Conservation (phyloP, 2,888 invertebrate genomes). For the Agrotis segetum region DNA sequence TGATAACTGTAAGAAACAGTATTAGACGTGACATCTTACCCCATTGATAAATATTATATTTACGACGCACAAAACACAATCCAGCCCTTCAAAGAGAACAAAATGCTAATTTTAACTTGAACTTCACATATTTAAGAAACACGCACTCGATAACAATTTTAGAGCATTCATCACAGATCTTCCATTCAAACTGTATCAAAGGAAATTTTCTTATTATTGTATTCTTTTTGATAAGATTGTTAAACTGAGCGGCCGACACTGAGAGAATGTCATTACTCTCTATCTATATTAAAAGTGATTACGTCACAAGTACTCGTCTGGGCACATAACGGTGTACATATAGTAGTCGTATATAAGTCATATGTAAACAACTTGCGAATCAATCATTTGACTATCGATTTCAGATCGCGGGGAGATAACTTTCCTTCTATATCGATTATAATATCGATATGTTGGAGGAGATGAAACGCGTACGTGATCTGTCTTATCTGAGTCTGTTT, state of each 20-base stretch:
- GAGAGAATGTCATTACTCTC: slow-evolving; percentile 47
- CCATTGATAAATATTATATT: slow-evolving; percentile 41
- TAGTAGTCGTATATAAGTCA: slow-evolving; percentile 9
- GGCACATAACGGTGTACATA: slow-evolving; percentile 10
- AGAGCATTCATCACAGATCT: slow-evolving; percentile 17
- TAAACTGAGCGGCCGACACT: slow-evolving; percentile 33
- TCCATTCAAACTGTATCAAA: slow-evolving; percentile 14
- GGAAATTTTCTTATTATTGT: slow-evolving; percentile 50
- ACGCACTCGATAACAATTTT: slow-evolving; percentile 2
- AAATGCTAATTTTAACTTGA: slow-evolving; percentile 1
- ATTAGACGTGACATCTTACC: slow-evolving; percentile 32
- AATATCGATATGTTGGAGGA: background rate
- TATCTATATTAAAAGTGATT: slow-evolving; percentile 50
- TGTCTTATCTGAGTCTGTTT: background rate
- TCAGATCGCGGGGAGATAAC: slow-evolving; percentile 10
- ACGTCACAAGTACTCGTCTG: slow-evolving; percentile 42
- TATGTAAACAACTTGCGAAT: slow-evolving; percentile 32
- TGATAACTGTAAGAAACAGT: background rate
- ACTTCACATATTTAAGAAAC: slow-evolving; percentile 3
- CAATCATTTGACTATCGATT: slow-evolving; percentile 36
- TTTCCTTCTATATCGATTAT: slow-evolving; percentile 2
- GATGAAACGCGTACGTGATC: background rate
- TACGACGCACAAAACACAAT: slow-evolving; percentile 25
- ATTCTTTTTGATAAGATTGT: slow-evolving; percentile 62
- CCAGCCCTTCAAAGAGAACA: slow-evolving; percentile 6